Conservation (phyloP, 2,888 invertebrate genomes). For the Lingula anatina region DNA sequence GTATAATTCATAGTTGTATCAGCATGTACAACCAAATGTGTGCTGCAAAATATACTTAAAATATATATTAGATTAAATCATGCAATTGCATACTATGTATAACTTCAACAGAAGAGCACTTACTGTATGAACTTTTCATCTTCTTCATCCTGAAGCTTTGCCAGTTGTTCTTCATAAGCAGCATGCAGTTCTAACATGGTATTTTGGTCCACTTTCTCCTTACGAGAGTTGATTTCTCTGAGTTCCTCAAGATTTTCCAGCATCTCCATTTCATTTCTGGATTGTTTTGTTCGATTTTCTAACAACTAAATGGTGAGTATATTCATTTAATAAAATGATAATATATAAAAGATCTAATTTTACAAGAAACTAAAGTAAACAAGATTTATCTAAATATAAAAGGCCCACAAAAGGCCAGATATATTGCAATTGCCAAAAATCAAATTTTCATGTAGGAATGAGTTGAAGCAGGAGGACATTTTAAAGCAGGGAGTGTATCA, state of each 20-base stretch:
- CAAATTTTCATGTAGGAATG: neutral
- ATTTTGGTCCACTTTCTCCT: constrained; percentile 82
- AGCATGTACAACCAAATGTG: neutral
- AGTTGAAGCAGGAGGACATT: neutral
- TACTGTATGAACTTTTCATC: constrained; percentile 85
- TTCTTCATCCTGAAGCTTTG: constrained; percentile 56
- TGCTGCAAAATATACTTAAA: neutral
- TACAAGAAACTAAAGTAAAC: too few species aligned
- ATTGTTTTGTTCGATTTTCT: constrained; percentile 95
- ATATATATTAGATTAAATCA: neutral
- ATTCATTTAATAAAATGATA: too few species aligned
- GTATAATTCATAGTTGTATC: neutral
- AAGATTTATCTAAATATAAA: too few species aligned
- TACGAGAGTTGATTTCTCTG: constrained; percentile 85
- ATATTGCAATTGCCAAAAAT: too few species aligned
- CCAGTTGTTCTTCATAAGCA: constrained; percentile 52
- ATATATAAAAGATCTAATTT: too few species aligned
- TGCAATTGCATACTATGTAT: neutral
- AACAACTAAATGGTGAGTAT: constrained; percentile 56
- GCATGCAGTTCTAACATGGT: constrained; percentile 63
- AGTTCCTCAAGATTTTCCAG: constrained; percentile 92
- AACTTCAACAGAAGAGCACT: constrained; percentile 13
- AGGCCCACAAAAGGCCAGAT: neutral
- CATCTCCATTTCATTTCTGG: constrained; percentile 90
- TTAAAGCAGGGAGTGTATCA: too few species aligned